phyloP scores from a whole-genome alignment of 2,797 vertebrate genomes.

The Xenopus petersii region DNA sequence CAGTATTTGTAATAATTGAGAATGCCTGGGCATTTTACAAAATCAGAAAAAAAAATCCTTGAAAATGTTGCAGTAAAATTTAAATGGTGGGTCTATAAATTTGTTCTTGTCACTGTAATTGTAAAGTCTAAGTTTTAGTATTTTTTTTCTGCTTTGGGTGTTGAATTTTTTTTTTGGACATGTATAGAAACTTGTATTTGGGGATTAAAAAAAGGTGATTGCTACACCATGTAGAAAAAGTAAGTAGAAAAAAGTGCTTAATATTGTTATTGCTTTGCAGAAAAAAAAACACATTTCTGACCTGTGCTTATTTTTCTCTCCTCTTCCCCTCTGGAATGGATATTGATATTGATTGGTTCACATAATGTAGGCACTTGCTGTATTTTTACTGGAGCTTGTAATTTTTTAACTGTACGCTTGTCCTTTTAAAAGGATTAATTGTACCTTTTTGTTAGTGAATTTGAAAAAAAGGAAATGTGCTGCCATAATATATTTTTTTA shows the following conservation, averaged over 20 bases:
- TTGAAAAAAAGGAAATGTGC: slow-evolving; percentile 81
- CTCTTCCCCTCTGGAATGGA: slow-evolving; percentile 81
- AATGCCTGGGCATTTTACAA: slow-evolving; percentile 98
- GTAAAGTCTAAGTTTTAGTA: slow-evolving; percentile 99
- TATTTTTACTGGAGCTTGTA: slow-evolving; percentile 93
- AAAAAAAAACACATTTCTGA: slow-evolving; percentile 79
- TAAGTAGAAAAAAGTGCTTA: slow-evolving; percentile 79
- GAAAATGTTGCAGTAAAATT: slow-evolving; percentile 92
- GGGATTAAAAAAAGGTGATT: slow-evolving; percentile 77
- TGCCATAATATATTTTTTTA: slow-evolving; percentile 89
- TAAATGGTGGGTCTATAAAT: slow-evolving; percentile 97
- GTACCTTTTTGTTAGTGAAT: slow-evolving; percentile 85
- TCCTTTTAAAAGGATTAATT: slow-evolving; percentile 86
- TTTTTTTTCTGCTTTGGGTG: slow-evolving; percentile 96
- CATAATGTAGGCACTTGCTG: slow-evolving; percentile 91
- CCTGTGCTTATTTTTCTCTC: slow-evolving; percentile 86
- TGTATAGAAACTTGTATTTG: slow-evolving; percentile 84
- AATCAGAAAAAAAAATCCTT: slow-evolving; percentile 83
- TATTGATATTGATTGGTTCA: slow-evolving; percentile 90
- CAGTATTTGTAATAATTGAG: slow-evolving; percentile 99
- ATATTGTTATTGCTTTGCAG: slow-evolving; percentile 83
- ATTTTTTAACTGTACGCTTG: slow-evolving; percentile 90
- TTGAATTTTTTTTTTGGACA: slow-evolving; percentile 81
- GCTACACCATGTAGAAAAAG: slow-evolving; percentile 80
- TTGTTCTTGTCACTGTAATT: slow-evolving; percentile 98